Conservation (phyloP, 2,888 invertebrate genomes). For the Stenolophus ochropezus region DNA sequence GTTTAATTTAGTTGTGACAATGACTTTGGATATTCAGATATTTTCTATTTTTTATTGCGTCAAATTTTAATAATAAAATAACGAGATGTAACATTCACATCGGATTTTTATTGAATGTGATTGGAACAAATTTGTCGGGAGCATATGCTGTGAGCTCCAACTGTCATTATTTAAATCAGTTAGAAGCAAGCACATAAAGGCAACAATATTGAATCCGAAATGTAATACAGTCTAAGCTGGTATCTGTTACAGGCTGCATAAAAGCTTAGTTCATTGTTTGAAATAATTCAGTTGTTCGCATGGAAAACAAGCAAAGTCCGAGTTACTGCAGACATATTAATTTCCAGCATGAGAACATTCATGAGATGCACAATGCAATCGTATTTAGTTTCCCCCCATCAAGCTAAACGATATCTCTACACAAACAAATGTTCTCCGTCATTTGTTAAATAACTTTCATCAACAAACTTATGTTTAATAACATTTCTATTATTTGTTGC, state of each 20-base stretch:
- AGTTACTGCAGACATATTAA: constrained; percentile 12
- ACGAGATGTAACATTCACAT: no score
- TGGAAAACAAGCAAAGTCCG: background rate
- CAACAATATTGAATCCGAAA: background rate
- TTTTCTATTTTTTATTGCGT: no score
- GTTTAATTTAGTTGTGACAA: no score
- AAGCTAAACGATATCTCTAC: background rate
- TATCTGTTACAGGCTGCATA: background rate
- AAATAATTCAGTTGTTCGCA: constrained; percentile 20
- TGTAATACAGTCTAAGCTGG: background rate
- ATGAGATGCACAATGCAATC: background rate
- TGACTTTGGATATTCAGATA: no score
- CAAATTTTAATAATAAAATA: no score
- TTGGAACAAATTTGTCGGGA: no score
- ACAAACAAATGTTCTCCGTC: background rate
- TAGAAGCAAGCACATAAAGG: no score
- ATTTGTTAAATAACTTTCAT: constrained; percentile 19
- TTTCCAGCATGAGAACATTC: background rate
- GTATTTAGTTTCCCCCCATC: constrained; percentile 17
- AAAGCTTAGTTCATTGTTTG: background rate
- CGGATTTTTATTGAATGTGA: no score
- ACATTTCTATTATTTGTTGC: no score
- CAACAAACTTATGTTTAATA: no score
- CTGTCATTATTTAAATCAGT: background rate
- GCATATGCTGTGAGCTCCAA: no score